A percentile compares a stretch with the other conserved stretches of the same genome.
Evolutionary conservation across 2,113 vertebrate species (phyloP).

Genomic region (Phocoena sinus): DNA sequence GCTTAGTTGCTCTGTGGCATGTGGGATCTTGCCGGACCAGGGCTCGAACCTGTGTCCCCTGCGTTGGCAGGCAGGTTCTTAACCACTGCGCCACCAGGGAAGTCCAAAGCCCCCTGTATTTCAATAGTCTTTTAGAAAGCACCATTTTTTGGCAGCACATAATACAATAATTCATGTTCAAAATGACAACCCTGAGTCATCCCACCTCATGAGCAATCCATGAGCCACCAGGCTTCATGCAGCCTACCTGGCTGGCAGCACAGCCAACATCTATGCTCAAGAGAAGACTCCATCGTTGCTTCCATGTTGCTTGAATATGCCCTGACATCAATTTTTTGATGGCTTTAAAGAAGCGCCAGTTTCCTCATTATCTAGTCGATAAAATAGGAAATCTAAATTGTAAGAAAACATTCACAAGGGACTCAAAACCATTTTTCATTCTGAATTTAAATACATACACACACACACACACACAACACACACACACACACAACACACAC

Average conservation of each 20-base stretch:
- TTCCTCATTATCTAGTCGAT: conserved; percentile 25
- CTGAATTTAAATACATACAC: neutral
- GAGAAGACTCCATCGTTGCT: neutral
- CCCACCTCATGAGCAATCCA: neutral
- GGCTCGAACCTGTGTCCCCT: too few relatives aligned
- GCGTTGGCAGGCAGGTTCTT: too few relatives aligned
- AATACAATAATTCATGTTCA: neutral
- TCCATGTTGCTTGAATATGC: neutral
- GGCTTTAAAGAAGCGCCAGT: conserved; percentile 1
- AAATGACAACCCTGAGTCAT: neutral
- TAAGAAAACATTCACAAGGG: conserved; percentile 21
- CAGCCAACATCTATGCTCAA: neutral
- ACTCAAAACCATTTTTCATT: conserved; percentile 28
- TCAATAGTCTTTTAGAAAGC: neutral
- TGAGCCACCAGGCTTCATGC: neutral
- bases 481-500: neutral
- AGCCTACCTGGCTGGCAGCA: neutral
- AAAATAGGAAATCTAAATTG: neutral
- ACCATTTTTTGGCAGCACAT: neutral
- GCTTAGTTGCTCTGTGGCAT: too few relatives aligned
- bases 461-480: neutral
- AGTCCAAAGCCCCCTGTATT: neutral
- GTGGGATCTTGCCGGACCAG: too few relatives aligned
- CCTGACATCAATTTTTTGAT: neutral
- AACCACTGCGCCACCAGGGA: too few relatives aligned